Conservation (phyloP, 1,140 invertebrate species). For the Pseudomyrmex concolor region DNA sequence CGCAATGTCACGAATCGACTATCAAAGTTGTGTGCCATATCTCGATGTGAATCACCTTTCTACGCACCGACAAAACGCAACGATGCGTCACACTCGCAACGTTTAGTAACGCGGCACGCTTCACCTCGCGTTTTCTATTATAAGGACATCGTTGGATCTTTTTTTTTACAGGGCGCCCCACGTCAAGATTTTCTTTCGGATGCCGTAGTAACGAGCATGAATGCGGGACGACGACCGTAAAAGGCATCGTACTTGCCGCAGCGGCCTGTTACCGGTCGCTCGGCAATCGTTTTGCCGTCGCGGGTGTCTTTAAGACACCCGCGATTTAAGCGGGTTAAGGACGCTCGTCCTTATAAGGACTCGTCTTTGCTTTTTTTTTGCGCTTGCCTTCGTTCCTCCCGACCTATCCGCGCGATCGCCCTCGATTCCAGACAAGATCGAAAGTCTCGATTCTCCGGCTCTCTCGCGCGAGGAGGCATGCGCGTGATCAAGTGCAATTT, state of each 20-base stretch:
- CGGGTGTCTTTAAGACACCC: constrained; percentile 69
- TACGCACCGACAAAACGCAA: constrained; percentile 31
- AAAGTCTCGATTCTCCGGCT: constrained; percentile 57
- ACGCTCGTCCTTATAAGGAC: constrained; percentile 84
- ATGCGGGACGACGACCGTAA: constrained; percentile 82
- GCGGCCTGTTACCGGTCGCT: constrained; percentile 19
- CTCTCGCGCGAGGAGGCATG: constrained; percentile 26
- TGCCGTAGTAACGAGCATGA: constrained; percentile 45
- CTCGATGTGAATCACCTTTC: constrained; percentile 48
- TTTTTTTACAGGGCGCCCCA: constrained; percentile 28
- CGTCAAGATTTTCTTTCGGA: constrained; percentile 68
- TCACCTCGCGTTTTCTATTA: constrained; percentile 43
- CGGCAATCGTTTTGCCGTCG: constrained; percentile 36
- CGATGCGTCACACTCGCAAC: constrained; percentile 39
- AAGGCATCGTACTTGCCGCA: constrained; percentile 73
- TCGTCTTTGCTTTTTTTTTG: constrained; percentile 76
- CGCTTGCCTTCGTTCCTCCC: constrained; percentile 30
- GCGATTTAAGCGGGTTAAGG: constrained; percentile 83
- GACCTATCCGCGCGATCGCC: constrained; percentile 42
- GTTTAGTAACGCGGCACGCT: neutral
- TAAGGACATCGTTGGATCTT: constrained; percentile 32
- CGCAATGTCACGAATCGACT: constrained; percentile 23
- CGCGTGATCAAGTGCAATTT: constrained; percentile 58
- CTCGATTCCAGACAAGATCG: constrained; percentile 53
- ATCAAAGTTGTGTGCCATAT: constrained; percentile 39